A percentile compares a stretch with the other conserved stretches of the same genome.
phyloP scores from a whole-genome alignment of 1,140 invertebrate genomes.

The Bicyclus anynana region DNA sequence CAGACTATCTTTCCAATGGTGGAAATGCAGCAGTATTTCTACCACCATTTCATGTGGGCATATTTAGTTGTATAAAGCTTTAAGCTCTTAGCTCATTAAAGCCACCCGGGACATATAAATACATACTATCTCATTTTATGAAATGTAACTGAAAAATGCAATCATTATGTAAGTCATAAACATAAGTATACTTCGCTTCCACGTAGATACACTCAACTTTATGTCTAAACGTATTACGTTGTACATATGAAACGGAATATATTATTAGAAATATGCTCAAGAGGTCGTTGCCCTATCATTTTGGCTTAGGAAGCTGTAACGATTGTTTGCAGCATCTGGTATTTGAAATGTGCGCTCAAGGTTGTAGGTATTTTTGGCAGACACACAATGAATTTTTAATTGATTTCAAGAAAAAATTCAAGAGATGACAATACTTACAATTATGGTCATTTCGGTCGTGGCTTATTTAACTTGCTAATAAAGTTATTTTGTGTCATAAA shows the following conservation, averaged over 20 bases:
- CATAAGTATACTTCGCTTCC: neutral
- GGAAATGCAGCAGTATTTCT: too few species aligned
- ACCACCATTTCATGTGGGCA: too few species aligned
- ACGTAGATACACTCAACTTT: neutral
- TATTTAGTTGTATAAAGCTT: too few species aligned
- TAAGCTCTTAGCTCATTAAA: too few species aligned
- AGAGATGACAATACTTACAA: too few species aligned
- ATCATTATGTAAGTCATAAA: neutral
- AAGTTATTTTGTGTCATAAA: too few species aligned
- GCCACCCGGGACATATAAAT: too few species aligned
- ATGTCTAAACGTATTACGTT: neutral
- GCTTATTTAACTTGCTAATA: too few species aligned
- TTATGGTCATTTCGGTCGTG: too few species aligned
- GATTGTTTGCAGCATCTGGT: conserved; percentile 12
- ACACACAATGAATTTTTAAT: neutral
- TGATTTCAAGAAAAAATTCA: neutral
- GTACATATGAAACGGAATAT: conserved; percentile 5
- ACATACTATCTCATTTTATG: too few species aligned
- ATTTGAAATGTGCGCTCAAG: conserved; percentile 11
- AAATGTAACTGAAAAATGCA: too few species aligned
- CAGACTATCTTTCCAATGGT: too few species aligned
- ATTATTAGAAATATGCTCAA: conserved; percentile 15
- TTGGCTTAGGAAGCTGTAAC: conserved; percentile 5
- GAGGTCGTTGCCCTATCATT: conserved; percentile 3
- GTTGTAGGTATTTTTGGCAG: conserved; percentile 9